phyloP scores from a whole-genome alignment of 2,113 vertebrate genomes.

The Sarotherodon lohbergeri region DNA sequence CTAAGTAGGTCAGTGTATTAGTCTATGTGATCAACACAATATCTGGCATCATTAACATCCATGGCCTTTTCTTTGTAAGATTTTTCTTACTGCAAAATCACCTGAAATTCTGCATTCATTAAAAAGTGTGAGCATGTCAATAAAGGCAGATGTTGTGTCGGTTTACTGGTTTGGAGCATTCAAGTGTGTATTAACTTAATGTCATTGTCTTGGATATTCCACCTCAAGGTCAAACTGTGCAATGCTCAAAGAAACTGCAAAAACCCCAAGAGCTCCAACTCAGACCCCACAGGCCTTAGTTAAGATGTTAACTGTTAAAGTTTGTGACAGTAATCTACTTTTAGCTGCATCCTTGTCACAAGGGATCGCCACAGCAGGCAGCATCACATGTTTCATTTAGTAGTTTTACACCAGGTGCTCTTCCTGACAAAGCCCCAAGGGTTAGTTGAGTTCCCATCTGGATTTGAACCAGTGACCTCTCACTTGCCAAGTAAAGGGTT shows the following conservation, averaged over 20 bases:
- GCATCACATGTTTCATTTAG: neutral
- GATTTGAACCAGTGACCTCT: neutral
- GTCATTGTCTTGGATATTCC: neutral
- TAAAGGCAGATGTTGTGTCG: neutral
- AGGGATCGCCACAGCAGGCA: neutral
- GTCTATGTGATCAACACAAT: neutral
- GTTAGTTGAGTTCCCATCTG: neutral
- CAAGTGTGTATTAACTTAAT: neutral
- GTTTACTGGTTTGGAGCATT: neutral
- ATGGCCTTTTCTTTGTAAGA: neutral
- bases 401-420: neutral
- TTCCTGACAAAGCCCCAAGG: neutral
- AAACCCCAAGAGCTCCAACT: neutral
- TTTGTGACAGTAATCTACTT: neutral
- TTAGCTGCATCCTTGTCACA: neutral
- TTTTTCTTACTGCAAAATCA: neutral
- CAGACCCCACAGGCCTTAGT: neutral
- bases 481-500: neutral
- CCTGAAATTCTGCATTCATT: neutral
- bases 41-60: neutral
- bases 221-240: neutral
- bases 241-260: neutral
- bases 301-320: neutral
- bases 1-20: neutral
- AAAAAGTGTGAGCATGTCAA: rapidly evolving